Evolutionary conservation across 2,888 invertebrate genomes (phyloP).

Genomic region (Prosopocoilus inquinatus): DNA sequence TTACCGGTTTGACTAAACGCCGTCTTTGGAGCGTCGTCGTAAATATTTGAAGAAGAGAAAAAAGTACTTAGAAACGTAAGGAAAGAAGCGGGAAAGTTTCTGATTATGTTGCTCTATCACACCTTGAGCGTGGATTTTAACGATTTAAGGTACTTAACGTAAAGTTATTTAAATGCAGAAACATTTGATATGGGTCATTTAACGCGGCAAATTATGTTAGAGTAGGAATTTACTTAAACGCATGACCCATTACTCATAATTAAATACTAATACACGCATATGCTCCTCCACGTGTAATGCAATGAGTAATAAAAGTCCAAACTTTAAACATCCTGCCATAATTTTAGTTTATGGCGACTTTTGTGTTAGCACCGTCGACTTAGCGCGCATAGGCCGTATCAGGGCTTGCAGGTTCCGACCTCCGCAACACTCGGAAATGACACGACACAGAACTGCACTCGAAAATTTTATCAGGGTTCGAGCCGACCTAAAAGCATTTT

Average conservation of each 20-base stretch:
- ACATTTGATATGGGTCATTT: too few relatives aligned
- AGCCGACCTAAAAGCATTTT: constrained; percentile 46
- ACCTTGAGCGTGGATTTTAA: too few relatives aligned
- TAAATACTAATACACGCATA: not conserved
- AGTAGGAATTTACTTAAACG: too few relatives aligned
- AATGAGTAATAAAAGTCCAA: not conserved
- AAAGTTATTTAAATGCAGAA: too few relatives aligned
- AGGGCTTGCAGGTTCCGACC: constrained; percentile 6
- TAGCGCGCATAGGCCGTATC: constrained; percentile 12
- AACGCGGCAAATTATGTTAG: too few relatives aligned
- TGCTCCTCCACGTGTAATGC: not conserved
- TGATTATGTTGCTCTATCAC: too few relatives aligned
- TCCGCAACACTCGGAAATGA: constrained; percentile 23
- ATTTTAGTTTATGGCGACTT: constrained; percentile 21
- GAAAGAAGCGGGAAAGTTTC: too few relatives aligned
- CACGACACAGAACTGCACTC: constrained; percentile 43
- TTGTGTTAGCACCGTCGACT: constrained; percentile 18
- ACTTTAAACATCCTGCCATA: constrained; percentile 25
- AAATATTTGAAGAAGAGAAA: too few relatives aligned
- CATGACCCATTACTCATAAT: not conserved
- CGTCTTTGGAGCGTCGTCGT: too few relatives aligned
- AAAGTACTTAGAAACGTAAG: too few relatives aligned
- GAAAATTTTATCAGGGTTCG: constrained; percentile 33
- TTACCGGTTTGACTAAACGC: too few relatives aligned
- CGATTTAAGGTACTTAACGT: too few relatives aligned